Base-by-base conservation (phyloP, 2,888 invertebrate species). In the Druceiella hillmani region DNA sequence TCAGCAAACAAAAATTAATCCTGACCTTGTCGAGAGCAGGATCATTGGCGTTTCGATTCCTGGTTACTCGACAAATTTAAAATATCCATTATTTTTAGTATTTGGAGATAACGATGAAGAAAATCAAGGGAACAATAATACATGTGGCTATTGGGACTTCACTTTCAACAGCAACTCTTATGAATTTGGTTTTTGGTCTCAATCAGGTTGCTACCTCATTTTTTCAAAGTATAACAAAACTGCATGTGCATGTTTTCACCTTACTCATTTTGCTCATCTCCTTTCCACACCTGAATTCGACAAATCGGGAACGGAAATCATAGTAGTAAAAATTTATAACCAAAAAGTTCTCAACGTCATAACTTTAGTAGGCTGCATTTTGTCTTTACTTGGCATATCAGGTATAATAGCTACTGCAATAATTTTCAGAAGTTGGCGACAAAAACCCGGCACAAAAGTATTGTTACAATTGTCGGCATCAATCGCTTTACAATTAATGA, bases 381-480 rank as follows among this genome's bases (percentile, higher is more conserved):
- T 79, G 3, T 81, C 81, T 1, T 54, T 79, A 17, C 45, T 74
- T 2, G 79, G 79, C 12, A 64, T 80, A 16, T 38, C 63, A n/a
- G 70, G 76, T 2, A 77, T 79, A 40, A 70, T 75, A 55, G 52
- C 74, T 11, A 80, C 79, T 1, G 79, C 78, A 2, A 56, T 68
- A 7, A 51, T 76, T 5, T 79, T 79, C 51, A 62, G 66, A 42
- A 67, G 71, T 25, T 78, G 82, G 74, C 69, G 83, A 10, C 67
- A 71, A 50, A 74, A 78, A 49, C 68, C 79, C 1, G 77, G 80
- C 0, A 79, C 80, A 24, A 79, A 81, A 58, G 71, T 83, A 5
- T 59, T 84, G 15, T 61, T 83, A 17, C 77, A 83, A 52, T 58
- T 83, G 31, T 77, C 81, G 13, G 58, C 75, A 2, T 75, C 83